These are phyloP conservation scores for Plebejus anna DNA, from an alignment of 2,888 invertebrate species.

Conservation along the genomic window DNA sequence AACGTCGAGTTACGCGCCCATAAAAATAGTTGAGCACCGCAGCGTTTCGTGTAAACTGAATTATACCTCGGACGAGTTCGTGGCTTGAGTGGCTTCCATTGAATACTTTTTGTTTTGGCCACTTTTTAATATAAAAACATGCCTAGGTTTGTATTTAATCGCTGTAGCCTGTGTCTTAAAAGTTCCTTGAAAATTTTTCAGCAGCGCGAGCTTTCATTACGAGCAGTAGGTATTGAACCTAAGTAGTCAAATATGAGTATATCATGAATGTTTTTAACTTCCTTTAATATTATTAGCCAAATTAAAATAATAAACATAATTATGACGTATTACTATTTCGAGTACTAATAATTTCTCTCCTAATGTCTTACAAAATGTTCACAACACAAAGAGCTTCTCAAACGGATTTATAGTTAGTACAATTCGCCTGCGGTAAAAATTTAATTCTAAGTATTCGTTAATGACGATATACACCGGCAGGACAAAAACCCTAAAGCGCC, in stretches of 20 bases:
- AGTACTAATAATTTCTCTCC: not conserved
- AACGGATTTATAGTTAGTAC: conserved; percentile 33
- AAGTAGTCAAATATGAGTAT: too few relatives aligned
- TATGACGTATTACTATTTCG: not conserved
- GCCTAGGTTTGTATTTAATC: not conserved
- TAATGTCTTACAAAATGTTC: not conserved
- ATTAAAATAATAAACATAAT: not conserved
- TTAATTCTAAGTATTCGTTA: conserved; percentile 57
- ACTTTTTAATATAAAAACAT: not conserved
- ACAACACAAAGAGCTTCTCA: not conserved
- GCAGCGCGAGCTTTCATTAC: too few relatives aligned
- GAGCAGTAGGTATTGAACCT: too few relatives aligned
- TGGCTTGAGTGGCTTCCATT: not conserved
- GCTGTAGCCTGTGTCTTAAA: too few relatives aligned
- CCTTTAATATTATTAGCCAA: not conserved
- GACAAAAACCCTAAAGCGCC: conserved; percentile 75
- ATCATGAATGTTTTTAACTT: not conserved
- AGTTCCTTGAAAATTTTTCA: too few relatives aligned
- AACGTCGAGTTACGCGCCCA: conserved; percentile 6
- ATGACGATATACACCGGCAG: conserved; percentile 66
- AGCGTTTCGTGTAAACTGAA: conserved; percentile 8
- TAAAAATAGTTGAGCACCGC: conserved; percentile 19
- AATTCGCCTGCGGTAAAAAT: conserved; percentile 43
- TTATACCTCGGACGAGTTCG: not conserved
- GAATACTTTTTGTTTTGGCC: not conserved